Evolutionary conservation across 2,888 invertebrate genomes (phyloP).

Genomic region (Andrena praecox): DNA sequence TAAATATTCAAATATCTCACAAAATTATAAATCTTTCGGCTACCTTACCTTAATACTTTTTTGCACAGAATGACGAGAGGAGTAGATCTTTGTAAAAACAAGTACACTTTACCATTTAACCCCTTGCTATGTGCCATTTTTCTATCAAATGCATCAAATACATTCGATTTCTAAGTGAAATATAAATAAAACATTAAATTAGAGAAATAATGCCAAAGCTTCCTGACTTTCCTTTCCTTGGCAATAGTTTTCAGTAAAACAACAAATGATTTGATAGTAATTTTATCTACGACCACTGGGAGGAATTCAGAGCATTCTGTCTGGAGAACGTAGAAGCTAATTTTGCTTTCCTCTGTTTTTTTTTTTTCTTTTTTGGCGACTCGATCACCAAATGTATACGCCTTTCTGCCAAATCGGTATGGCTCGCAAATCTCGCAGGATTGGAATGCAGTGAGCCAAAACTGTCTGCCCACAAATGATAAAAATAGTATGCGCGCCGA

Average conservation of each 20-base stretch:
- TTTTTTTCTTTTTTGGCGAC: constrained; percentile 1
- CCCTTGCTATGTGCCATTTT: too few species aligned
- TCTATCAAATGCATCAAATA: too few species aligned
- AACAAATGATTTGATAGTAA: background rate
- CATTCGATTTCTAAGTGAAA: too few species aligned
- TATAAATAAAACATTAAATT: background rate
- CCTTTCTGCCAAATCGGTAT: constrained; percentile 31
- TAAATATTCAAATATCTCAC: too few species aligned
- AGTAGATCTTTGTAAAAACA: too few species aligned
- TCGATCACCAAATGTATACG: constrained; percentile 27
- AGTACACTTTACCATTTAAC: too few species aligned
- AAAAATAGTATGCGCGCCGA: constrained; percentile 48
- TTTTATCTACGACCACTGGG: too few species aligned
- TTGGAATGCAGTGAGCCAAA: constrained; percentile 53
- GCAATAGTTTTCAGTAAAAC: too few species aligned
- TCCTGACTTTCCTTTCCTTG: background rate
- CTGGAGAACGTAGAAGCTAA: background rate
- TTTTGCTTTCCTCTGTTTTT: background rate
- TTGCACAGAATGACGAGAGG: too few species aligned
- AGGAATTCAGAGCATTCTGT: constrained; percentile 1
- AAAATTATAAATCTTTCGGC: too few species aligned
- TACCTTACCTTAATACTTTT: too few species aligned
- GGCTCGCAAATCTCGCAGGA: constrained; percentile 50
- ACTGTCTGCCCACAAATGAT: constrained; percentile 51
- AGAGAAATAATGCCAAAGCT: background rate